Evolutionary conservation across 2,113 vertebrate species (phyloP), one percentile per base, ranked within the genome.

Genomic region (Girardinichthys multiradiatus): DNA sequence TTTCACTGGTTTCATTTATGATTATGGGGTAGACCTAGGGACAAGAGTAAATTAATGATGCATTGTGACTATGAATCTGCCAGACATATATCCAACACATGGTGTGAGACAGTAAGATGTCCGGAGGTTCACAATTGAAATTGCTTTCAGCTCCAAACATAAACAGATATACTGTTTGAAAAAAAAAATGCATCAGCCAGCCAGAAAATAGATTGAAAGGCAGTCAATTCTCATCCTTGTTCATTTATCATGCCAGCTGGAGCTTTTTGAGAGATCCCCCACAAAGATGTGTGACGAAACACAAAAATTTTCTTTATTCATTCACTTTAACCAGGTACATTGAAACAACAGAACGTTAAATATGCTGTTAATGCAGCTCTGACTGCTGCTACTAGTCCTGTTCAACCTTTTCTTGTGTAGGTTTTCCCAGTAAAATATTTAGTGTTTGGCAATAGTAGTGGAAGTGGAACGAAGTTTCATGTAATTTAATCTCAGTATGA

Each of bases 61-160:
- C 89, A 85, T 88, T 90, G 85, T 89, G 90, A 89, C 80, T 88
- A 79, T 86, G 90, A 92, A 86, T 87, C 90, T 91, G 87, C 84
- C 88, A 80, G 70, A 72, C 83, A 92, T 92, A 90, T 91, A 91
- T 92, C 85, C 80, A 81, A 58, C 82, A 85, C 85, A 76, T 65
- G 76, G 78, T 77, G 62, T 60, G 76, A 89, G 70, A 87, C 72
- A 76, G 64, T 73, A 74, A 86, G 77, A 80, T 86, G 76, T 90
- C 74, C 66, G 68, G 73, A 59, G 75, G 77, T 68, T 76, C 74
- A 60, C 88, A 82, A 78, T 35, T 81, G 66, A 73, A 89, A 89
- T 69, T 72, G 79, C 77, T 85, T 90, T 84, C 68, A 77, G 70
- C 85, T 79, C 39, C 70, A 51, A 74, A 66, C 70, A 79, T 90